phyloP scores from a whole-genome alignment of 2,113 vertebrate species.

The Archocentrus centrarchus region DNA sequence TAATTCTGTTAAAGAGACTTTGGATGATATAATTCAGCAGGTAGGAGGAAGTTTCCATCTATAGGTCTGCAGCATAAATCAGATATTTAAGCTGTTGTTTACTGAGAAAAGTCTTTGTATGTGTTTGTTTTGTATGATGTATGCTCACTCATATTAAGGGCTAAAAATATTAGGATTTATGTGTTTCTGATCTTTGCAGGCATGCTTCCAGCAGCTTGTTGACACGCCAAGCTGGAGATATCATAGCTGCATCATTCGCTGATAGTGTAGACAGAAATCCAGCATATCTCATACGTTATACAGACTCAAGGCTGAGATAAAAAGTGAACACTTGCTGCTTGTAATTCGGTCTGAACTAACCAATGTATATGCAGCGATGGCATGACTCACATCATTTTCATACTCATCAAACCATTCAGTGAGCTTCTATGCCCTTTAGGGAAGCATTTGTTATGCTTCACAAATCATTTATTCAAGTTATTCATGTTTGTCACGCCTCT shows the following conservation, averaged over 20 bases:
- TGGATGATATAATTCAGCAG: neutral
- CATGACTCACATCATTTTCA: constrained; percentile 18
- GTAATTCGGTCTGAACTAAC: neutral
- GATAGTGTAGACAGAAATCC: neutral
- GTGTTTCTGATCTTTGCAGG: neutral
- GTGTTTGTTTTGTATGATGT: neutral
- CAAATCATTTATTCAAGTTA: constrained; percentile 15
- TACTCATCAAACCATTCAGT: constrained; percentile 16
- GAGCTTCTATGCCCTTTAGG: neutral
- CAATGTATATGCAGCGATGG: neutral
- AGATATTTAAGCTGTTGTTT: neutral
- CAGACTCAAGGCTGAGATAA: neutral
- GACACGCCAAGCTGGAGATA: neutral
- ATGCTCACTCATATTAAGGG: neutral
- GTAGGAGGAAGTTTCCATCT: neutral
- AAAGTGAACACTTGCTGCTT: neutral
- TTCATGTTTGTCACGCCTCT: constrained; percentile 7
- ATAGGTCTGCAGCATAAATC: too few relatives aligned
- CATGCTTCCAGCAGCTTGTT: neutral
- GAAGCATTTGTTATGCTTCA: constrained; percentile 22
- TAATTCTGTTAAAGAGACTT: neutral
- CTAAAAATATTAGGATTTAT: neutral
- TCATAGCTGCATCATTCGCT: neutral
- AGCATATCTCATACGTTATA: neutral
- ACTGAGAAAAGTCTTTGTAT: neutral